Percentiles rank a stretch among this genome's conserved stretches.
Conservation (phyloP, 2,113 vertebrate species). For the Synchiropus splendidus region DNA sequence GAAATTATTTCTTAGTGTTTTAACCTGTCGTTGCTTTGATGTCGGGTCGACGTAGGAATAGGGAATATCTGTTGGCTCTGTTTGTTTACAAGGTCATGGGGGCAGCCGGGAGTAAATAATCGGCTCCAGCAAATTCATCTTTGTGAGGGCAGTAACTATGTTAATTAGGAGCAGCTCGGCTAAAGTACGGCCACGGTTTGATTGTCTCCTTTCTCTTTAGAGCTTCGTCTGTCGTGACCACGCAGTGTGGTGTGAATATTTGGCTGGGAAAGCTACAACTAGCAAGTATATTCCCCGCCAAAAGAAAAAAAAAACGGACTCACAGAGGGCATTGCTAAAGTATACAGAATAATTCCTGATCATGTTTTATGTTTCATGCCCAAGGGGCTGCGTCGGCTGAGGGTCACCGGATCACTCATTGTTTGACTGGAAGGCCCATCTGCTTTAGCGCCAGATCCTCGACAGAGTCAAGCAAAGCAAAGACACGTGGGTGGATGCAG, state of each 20-base stretch:
- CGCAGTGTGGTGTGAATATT: background rate
- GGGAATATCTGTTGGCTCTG: no score
- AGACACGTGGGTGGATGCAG: conserved; percentile 32
- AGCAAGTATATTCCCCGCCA: no score
- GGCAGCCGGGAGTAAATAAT: conserved; percentile 21
- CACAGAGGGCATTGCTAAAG: no score
- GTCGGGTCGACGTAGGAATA: no score
- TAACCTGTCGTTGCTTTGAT: no score
- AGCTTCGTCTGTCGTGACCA: background rate
- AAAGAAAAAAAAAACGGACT: no score
- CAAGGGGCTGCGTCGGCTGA: conserved; percentile 17
- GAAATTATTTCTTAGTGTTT: conserved; percentile 4
- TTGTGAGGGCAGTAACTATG: conserved; percentile 39
- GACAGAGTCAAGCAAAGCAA: conserved; percentile 45
- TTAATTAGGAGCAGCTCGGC: conserved; percentile 38
- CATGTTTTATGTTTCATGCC: conserved; percentile 2
- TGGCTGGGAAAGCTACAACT: no score
- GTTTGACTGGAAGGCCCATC: conserved; percentile 32
- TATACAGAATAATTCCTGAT: background rate
- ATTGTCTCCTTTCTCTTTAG: conserved; percentile 22
- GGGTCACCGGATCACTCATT: conserved; percentile 21
- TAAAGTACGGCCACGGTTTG: conserved; percentile 27
- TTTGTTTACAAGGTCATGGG: conserved; percentile 49
- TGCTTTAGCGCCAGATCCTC: conserved; percentile 40
- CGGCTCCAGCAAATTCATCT: conserved; percentile 25